Evolutionary conservation across 1,140 invertebrate genomes (phyloP), one percentile per base, ranked within the genome.

Genomic region (Cardiocondyla obscurior): DNA sequence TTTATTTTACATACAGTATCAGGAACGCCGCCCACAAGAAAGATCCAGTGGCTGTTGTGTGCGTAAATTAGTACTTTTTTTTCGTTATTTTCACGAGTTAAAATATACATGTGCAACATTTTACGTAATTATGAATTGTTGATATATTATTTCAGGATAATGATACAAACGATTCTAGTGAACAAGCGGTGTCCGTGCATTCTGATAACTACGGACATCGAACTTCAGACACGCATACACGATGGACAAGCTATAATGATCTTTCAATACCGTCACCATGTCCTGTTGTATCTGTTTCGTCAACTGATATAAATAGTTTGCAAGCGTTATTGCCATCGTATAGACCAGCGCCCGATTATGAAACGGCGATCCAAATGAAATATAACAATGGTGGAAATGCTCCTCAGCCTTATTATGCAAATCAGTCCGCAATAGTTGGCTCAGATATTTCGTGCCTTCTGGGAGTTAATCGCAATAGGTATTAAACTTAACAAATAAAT

Each of bases 311-410:
- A 33, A 95, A 95, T 72, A 94, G 94, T 84, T 90, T 95, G 83
- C 95, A 96, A 85, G 96, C 97, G 7, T 94, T 98, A 81, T 92
- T 99, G 19, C 98, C 98, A 0, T 97, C 97, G 0, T 99, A 99
- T 92, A 96, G 98, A 44, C 97, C 97, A 28, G 98, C 98, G 2
- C 98, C 98, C 0, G 98, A 99, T 93, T 99, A 99, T 92, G 98
- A 99, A 90, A 98, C 98, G 0, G 98, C 98, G 6, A 95, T 99
- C 57, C 97, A 97, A 92, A 96, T 97, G 90, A 97, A 97, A 88
- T 97, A 97, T 90, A 94, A 92, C 67, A 94, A 92, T 42, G 85
- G 87, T 36, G 90, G 90, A 51, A 93, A 91, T 81, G 89, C 91
- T 69, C 87, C 92, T 7, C 93, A 94, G 67, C 93, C 93, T 76